Evolutionary conservation across 2,888 invertebrate genomes (phyloP).

Genomic region (Trissoscelio sp.): DNA sequence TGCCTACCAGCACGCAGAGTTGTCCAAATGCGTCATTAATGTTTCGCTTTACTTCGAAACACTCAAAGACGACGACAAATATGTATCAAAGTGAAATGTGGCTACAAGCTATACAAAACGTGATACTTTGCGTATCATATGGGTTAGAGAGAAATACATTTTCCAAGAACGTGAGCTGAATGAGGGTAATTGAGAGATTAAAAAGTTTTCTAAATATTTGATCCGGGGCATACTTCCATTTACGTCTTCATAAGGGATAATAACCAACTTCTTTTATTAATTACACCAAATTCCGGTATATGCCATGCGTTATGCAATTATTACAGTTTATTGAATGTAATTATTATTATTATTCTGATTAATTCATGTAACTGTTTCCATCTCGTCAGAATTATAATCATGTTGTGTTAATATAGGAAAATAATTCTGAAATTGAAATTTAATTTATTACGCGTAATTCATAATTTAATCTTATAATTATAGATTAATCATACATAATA

Average conservation of each 20-base stretch:
- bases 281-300: not conserved
- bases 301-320: not conserved
- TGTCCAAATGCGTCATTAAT: conserved; percentile 58
- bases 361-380: not conserved
- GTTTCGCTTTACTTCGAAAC: conserved; percentile 42
- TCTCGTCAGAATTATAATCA: not conserved
- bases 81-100: conserved; percentile 58
- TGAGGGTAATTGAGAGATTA: conserved; percentile 58
- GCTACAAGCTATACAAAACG: conserved; percentile 53
- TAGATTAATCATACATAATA: not conserved
- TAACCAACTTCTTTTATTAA: not conserved
- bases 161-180: conserved; percentile 56
- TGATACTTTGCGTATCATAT: conserved; percentile 56
- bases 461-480: not conserved
- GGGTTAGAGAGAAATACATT: conserved; percentile 41
- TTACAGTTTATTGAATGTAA: not conserved
- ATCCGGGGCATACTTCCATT: conserved; percentile 23
- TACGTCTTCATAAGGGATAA: not conserved
- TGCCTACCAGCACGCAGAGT: conserved; percentile 58
- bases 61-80: conserved; percentile 61
- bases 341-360: not conserved
- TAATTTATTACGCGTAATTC: not conserved
- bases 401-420: not conserved
- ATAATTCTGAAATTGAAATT: not conserved
- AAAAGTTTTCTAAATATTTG: conserved; percentile 45